Evolutionary conservation across 2,888 invertebrate genomes (phyloP).

Genomic region (Cephonodes hylas): DNA sequence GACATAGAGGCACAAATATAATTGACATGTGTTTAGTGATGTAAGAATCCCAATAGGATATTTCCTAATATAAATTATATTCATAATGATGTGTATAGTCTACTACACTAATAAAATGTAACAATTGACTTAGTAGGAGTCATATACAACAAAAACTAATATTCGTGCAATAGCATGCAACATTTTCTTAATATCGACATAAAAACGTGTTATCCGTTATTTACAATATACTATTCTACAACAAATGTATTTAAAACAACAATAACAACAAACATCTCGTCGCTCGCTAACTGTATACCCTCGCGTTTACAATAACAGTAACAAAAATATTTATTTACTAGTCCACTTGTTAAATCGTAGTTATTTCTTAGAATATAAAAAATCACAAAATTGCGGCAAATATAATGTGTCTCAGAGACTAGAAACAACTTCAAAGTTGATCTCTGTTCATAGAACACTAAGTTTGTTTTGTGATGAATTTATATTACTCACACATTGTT

Average conservation of each 20-base stretch:
- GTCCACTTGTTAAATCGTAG: no score
- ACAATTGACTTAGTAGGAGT: constrained; percentile 1
- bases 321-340: no score
- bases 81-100: no score
- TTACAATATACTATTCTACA: background rate
- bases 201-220: background rate
- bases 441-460: no score
- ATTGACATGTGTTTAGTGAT: background rate
- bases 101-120: background rate
- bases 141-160: background rate
- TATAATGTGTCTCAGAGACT: no score
- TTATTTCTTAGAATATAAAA: no score
- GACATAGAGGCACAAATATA: no score
- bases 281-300: background rate
- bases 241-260: background rate
- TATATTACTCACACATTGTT: no score
- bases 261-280: background rate
- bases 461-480: no score
- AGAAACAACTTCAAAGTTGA: no score
- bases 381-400: no score
- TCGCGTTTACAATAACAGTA: background rate
- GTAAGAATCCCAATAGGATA: background rate
- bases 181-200: background rate
- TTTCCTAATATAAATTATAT: no score
- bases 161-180: background rate